Base-by-base conservation (phyloP, 1,140 invertebrate genomes). In the Venustaconcha ellipsiformis region DNA sequence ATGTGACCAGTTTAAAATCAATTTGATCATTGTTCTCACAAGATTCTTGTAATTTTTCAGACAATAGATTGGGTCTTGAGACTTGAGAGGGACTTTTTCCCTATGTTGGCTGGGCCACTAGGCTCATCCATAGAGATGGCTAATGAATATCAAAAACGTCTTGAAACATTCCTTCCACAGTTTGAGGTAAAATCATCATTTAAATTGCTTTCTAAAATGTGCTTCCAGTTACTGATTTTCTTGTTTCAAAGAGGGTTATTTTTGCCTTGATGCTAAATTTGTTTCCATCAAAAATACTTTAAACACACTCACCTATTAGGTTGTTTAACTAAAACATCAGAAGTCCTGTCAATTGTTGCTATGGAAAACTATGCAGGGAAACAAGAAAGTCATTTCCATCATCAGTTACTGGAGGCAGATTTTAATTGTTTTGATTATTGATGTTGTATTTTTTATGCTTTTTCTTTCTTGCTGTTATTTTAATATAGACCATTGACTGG, bases 41-140 rank as follows among this genome's bases (percentile, higher is more conserved):
- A 48, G 37, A 48, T 48, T 48, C 37, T 48, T 48, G 37, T 48
- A 4, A 48, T 57, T 72, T 87, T 87, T 76, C 88, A 95, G 94
- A 94, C 94, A 48, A 92, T 95, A 78, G 92, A 93, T 81, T 94
- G 92, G 92, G 93, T 94, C 79, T 92, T 93, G n/a, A 93, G 94
- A 88, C 91, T 95, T 81, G 93, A 94, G 83, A 92, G 92, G 69
- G 93, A 94, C 78, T 89, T 96, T 72, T 96, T 95, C 91, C 95
- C 95, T 18, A 91, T 95, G 23, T 92, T 96, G 73, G 93, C 92
- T 62, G 92, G 92, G 56, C 91, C 92, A 72, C 92, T 93, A 1
- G 91, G 91, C 58, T 78, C 80, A 62, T 87, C 88, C 0, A 70
- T 85, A 23, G 86, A 86, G 72, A 83, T 82, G 65, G 86, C 84